Base-by-base conservation (phyloP, 1,140 invertebrate genomes). In the Drosophila tristis region DNA sequence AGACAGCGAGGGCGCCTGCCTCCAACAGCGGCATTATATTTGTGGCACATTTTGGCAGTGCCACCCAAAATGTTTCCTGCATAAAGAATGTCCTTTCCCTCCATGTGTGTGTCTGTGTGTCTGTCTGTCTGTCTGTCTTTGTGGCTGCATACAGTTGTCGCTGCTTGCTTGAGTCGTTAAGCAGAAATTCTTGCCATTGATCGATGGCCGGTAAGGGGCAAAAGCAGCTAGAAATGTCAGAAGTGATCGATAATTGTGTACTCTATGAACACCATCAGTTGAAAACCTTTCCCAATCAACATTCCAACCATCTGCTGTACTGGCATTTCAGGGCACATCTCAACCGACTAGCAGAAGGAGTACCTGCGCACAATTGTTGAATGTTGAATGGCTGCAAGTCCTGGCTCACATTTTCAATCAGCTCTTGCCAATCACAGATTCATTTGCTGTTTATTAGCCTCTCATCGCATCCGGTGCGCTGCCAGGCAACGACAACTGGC, bases 31-130 rank as follows among this genome's bases (percentile, higher is more conserved):
- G 73, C 55, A 35, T 4, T 35, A 9, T 68, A 44, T 48, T 67
- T 75, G 73, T 61, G 65, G 75, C 71, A 80, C 75, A 82, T 75
- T 75, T 76, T 63, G 61, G 58, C 63, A 71, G 56, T 65, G 70
- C 16, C 57, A 54, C 50, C 35, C 35, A 13, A 43, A 29, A 39
- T 39, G 31, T 39, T 13, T 71, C 58, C 68, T 63, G 65, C 74
- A 56, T 68, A 9, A 29, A 55, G 23, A 56, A 35, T 57, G 39
- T 47, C 45, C 55, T 55, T 13, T 31, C 16, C 31, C 56, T 50
- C 58, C 49, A 65, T 35, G n/a, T 35, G 29, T 39, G 35, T 39
- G 4, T 11, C 23, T 23, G 1, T 11, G 1, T 23, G 1, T 25
- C 0, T 13, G 35, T 39, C 1, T 39, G 7, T 39, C 2, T 11